These are phyloP conservation scores for Thymelicus acteon DNA, from an alignment of 2,888 invertebrate genomes.

Conservation along the genomic window DNA sequence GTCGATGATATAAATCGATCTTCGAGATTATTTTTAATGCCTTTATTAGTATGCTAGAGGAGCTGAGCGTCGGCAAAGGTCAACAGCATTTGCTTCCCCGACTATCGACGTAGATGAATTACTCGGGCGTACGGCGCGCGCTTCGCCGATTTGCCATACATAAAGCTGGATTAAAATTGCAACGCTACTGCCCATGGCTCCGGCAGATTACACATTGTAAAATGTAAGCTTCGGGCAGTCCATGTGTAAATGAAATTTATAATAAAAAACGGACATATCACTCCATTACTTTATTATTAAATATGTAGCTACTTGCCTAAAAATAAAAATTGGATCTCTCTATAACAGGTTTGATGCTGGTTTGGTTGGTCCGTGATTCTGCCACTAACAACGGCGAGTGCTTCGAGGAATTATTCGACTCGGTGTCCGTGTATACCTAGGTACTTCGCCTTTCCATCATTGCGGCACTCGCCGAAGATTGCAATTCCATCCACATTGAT, in stretches of 20 bases:
- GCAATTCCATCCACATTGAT: too few relatives aligned
- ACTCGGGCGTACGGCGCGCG: constrained; percentile 26
- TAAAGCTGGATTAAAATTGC: constrained; percentile 37
- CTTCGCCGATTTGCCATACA: constrained; percentile 28
- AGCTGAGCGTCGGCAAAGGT: constrained; percentile 21
- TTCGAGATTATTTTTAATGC: constrained; percentile 15
- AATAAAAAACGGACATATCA: too few relatives aligned
- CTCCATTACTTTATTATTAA: too few relatives aligned
- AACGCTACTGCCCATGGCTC: constrained; percentile 25
- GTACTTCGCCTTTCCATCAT: too few relatives aligned
- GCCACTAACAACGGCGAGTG: too few relatives aligned
- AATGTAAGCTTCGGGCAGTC: not conserved
- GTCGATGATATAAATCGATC: not conserved
- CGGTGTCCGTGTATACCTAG: too few relatives aligned
- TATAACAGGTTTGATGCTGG: too few relatives aligned
- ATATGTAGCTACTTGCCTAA: too few relatives aligned
- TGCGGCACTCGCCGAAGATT: too few relatives aligned
- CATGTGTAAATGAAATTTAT: not conserved
- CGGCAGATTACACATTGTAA: constrained; percentile 18
- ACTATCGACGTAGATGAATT: constrained; percentile 37
- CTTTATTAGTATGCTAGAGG: constrained; percentile 27
- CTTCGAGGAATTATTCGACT: too few relatives aligned
- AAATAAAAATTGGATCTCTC: too few relatives aligned
- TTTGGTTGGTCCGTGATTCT: too few relatives aligned
- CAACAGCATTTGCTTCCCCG: constrained; percentile 32